Percentiles rank a stretch among this genome's conserved stretches.
phyloP scores from a whole-genome alignment of 2,888 invertebrate genomes.

The Schrankia costaestrigalis region DNA sequence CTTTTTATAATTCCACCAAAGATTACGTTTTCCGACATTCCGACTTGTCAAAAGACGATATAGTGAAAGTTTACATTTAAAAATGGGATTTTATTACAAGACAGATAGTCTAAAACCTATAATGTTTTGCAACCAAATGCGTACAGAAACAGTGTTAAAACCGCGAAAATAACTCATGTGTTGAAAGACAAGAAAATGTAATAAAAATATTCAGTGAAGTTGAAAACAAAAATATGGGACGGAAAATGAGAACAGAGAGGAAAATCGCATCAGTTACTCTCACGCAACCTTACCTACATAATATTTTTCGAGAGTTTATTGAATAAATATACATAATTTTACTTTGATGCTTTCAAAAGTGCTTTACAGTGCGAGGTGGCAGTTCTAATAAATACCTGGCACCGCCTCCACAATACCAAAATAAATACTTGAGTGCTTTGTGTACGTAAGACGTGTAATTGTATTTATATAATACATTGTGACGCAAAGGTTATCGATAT shows the following conservation, averaged over 20 bases:
- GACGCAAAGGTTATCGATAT: background rate
- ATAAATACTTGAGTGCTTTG: conserved; percentile 15
- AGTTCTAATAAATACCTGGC: conserved; percentile 23
- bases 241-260: conserved; percentile 65
- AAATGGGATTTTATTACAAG: no score
- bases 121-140: conserved; percentile 42
- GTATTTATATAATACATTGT: background rate
- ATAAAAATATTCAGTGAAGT: conserved; percentile 70
- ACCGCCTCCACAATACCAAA: conserved; percentile 7
- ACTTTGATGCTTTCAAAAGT: conserved; percentile 52
- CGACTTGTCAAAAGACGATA: no score
- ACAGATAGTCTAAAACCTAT: conserved; percentile 35
- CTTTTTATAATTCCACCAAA: no score
- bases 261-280: conserved; percentile 64
- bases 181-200: conserved; percentile 65
- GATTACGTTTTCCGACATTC: no score
- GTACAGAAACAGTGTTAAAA: conserved; percentile 39
- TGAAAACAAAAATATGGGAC: conserved; percentile 71
- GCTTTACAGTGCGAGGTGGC: conserved; percentile 42
- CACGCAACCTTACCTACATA: conserved; percentile 58
- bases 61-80: no score
- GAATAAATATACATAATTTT: conserved; percentile 73
- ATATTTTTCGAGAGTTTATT: conserved; percentile 69
- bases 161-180: conserved; percentile 59
- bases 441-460: conserved; percentile 11